These are phyloP conservation scores for Hemistola chrysoprasaria DNA, from an alignment of 2,888 invertebrate species.

Conservation along the genomic window DNA sequence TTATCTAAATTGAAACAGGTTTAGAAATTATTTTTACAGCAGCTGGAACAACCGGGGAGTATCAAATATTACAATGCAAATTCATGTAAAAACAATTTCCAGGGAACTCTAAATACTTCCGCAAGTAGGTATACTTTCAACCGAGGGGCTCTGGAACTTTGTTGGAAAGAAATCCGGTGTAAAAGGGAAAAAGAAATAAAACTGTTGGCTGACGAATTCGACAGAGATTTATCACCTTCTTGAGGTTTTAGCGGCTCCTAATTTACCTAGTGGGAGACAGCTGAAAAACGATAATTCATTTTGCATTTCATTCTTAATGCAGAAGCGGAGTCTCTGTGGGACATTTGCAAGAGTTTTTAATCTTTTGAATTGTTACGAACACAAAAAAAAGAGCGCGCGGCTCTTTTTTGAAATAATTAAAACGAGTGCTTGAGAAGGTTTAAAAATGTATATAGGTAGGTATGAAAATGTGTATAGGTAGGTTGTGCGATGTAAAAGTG, in stretches of 20 bases:
- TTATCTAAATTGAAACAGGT: too few species aligned
- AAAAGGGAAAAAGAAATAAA: slow-evolving; percentile 59
- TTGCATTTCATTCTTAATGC: slow-evolving; percentile 38
- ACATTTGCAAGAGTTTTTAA: slow-evolving; percentile 4
- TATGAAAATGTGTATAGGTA: too few species aligned
- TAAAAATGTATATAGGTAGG: too few species aligned
- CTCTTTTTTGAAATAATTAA: too few species aligned
- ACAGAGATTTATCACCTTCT: slow-evolving; percentile 67
- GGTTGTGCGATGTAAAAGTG: too few species aligned
- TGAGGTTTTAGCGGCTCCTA: slow-evolving; percentile 60
- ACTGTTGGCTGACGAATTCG: slow-evolving; percentile 68
- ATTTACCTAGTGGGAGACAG: slow-evolving; percentile 52
- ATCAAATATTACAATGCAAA: slow-evolving; percentile 17
- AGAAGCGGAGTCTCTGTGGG: slow-evolving; percentile 12
- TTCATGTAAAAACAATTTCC: slow-evolving; percentile 30
- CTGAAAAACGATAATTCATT: slow-evolving; percentile 44
- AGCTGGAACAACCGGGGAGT: not conserved
- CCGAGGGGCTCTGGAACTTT: slow-evolving; percentile 47
- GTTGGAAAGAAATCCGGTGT: slow-evolving; percentile 50
- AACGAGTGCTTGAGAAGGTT: too few species aligned
- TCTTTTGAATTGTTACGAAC: not conserved
- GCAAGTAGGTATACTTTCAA: slow-evolving; percentile 21
- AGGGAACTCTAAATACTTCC: slow-evolving; percentile 32
- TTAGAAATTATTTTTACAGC: too few species aligned
- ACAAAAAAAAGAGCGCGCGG: too few species aligned